Conservation (phyloP, 2,113 vertebrate species). For the Noctilio leporinus region DNA sequence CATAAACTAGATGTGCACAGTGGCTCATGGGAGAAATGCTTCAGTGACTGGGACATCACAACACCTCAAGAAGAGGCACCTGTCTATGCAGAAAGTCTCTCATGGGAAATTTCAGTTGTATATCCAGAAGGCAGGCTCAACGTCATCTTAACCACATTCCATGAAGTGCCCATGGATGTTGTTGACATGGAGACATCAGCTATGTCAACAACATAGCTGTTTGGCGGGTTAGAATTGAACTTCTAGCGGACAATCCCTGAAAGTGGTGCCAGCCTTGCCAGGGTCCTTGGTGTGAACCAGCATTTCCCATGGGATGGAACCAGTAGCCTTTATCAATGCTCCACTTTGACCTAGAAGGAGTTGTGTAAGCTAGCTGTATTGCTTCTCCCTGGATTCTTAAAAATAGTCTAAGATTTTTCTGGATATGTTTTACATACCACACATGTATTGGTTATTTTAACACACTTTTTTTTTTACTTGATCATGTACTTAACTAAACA, state of each 20-base stretch:
- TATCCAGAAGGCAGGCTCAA: background rate
- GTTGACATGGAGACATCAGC: background rate
- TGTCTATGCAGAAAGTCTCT: background rate
- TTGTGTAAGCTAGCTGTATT: background rate
- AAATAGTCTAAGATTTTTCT: background rate
- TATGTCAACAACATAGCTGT: background rate
- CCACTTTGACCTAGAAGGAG: background rate
- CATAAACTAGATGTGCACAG: background rate
- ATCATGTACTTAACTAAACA: background rate
- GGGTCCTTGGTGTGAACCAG: background rate
- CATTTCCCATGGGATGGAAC: background rate
- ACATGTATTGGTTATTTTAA: background rate
- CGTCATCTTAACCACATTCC: background rate
- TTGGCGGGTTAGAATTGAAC: background rate
- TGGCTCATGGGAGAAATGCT: background rate
- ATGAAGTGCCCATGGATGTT: background rate
- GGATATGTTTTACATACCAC: background rate
- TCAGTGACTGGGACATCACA: background rate
- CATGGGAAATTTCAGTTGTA: too few relatives aligned
- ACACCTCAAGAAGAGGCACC: background rate
- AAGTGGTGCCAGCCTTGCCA: background rate
- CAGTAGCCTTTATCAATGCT: background rate
- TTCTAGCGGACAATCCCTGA: background rate
- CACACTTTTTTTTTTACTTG: background rate
- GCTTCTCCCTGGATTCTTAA: background rate